Evolutionary conservation across 2,113 vertebrate genomes (phyloP).

Genomic region (Ceyx cyanopectus): DNA sequence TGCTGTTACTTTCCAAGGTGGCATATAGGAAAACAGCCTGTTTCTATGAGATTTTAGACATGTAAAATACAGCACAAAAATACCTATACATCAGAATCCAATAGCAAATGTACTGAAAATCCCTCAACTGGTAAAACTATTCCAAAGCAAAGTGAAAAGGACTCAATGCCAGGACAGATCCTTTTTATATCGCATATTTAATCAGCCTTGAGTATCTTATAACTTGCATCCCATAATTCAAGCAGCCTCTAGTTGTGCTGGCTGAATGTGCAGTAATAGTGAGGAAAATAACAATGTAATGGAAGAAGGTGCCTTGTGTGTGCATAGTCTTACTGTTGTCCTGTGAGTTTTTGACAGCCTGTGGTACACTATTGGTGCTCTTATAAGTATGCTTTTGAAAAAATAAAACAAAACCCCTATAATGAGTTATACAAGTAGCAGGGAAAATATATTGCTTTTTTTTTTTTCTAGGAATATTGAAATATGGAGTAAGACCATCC

Average conservation of each 20-base stretch:
- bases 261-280: not conserved
- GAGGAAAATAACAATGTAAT: not conserved
- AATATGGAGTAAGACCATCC: not conserved
- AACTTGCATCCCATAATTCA: not conserved
- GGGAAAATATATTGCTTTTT: not conserved
- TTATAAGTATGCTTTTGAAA: not conserved
- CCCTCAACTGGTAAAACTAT: not conserved
- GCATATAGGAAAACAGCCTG: not conserved
- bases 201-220: fast-evolving
- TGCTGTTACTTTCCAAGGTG: not conserved
- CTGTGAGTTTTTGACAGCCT: not conserved
- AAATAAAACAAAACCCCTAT: not conserved
- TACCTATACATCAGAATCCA: not conserved
- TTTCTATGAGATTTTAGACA: not conserved
- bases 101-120: not conserved
- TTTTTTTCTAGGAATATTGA: not conserved
- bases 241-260: not conserved
- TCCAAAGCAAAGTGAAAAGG: not conserved
- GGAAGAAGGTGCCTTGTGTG: not conserved
- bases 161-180: not conserved
- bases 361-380: not conserved
- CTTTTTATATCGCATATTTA: not conserved
- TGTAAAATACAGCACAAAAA: not conserved
- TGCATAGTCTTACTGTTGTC: not conserved
- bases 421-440: not conserved